Evolutionary conservation across 2,797 vertebrate genomes (phyloP), one percentile per base, ranked within the genome.

Genomic region (Eulemur rubriventer): DNA sequence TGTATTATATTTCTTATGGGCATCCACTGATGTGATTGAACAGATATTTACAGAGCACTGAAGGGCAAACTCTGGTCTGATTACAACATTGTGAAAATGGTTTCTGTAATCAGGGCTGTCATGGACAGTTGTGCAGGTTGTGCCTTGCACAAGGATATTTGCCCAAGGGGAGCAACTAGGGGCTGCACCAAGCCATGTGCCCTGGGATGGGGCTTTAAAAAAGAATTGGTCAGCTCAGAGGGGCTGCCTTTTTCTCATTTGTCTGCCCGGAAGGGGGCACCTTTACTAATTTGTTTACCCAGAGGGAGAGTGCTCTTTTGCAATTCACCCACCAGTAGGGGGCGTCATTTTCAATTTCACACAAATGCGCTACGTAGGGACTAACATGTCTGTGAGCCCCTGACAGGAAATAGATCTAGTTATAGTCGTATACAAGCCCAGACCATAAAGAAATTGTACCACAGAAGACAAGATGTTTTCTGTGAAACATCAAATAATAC

Each of bases 401-500:
- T 41, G 35, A 55, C 4, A 75, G 94, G 92, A 35, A 87, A 72
- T 55, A 38, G 41, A 6, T 73, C 46, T 75, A 57, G 52, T 70
- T 46, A 69, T 3, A 38, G 38, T 89, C 43, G 26, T 52, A 22
- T 43, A 48, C 4, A 30, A 89, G 11, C 46, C 22, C 52, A 72
- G 46, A 48, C 18, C 1, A 28, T 52, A 78, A 69, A 94, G 94
- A 96, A 95, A 67, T 73, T 55, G 48, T 28, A 59, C 67, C 43
- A 88, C n/a, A 63, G 75, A 57, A 82, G 72, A 85, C 43, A 82
- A 92, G 84, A 88, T 59, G 46, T 88, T 24, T 63, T 28, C 35
- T 75, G 55, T 79, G 70, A 89, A 91, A 97, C n/a, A 63, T 67
- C 69, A 91, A 55, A 75, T 72, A 63, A 82, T 48, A 70, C 7